These are phyloP conservation scores for Sturnus vulgaris DNA, from an alignment of 2,113 vertebrate genomes.

Conservation along the genomic window DNA sequence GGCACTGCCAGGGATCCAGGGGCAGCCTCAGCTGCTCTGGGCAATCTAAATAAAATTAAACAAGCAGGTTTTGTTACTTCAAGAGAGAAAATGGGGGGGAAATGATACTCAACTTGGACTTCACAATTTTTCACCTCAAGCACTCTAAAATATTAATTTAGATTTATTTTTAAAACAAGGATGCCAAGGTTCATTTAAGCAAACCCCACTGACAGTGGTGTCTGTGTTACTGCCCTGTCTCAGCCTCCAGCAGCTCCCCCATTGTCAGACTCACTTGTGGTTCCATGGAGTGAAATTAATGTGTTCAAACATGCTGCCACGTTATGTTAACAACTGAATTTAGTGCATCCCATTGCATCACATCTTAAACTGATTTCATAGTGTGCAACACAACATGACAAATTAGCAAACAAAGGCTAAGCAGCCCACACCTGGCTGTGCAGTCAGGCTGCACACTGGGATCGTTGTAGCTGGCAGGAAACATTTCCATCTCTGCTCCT, in stretches of 20 bases:
- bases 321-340: background rate
- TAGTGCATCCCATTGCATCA: background rate
- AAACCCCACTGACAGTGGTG: background rate
- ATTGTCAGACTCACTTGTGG: background rate
- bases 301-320: conserved; percentile 6
- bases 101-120: background rate
- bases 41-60: background rate
- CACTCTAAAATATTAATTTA: background rate
- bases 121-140: background rate
- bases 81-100: background rate
- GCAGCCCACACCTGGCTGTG: background rate
- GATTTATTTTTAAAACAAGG: background rate
- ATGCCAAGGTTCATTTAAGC: background rate
- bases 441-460: background rate
- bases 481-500: background rate
- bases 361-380: background rate
- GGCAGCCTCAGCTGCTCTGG: background rate
- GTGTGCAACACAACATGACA: background rate
- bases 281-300: background rate
- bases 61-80: background rate
- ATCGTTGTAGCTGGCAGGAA: fast-evolving
- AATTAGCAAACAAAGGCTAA: background rate
- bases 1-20: background rate
- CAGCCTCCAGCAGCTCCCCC: background rate
- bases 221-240: background rate